phyloP scores from a whole-genome alignment of 1,140 invertebrate genomes.

The Nephila pilipes region DNA sequence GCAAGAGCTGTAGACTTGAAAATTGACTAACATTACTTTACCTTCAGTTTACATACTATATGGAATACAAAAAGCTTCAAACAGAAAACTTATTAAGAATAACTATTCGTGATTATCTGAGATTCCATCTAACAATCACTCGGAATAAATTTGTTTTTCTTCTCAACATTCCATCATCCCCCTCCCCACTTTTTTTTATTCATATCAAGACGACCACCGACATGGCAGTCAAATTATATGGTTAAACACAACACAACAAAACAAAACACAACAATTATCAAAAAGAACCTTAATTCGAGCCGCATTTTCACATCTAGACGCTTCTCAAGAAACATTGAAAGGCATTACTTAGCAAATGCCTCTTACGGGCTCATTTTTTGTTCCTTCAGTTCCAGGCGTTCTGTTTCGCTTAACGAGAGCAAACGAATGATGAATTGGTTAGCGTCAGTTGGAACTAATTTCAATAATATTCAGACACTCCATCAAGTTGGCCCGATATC shows the following conservation, averaged over 20 bases:
- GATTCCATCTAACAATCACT: no score
- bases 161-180: no score
- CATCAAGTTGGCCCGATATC: conserved; percentile 53
- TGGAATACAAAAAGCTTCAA: no score
- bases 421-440: conserved; percentile 70
- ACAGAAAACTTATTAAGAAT: no score
- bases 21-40: no score
- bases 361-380: background rate
- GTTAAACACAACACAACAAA: background rate
- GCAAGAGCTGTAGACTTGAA: no score
- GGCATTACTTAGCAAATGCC: background rate
- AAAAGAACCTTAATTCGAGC: background rate
- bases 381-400: background rate
- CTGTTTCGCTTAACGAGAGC: conserved; percentile 3
- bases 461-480: conserved; percentile 77
- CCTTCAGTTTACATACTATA: no score
- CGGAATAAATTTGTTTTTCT: no score
- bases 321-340: background rate
- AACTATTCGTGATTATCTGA: no score
- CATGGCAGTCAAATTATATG: no score
- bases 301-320: background rate
- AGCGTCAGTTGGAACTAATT: conserved; percentile 70
- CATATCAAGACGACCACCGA: no score
- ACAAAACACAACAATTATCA: background rate
- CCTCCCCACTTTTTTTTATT: no score